Conservation (phyloP, 2,797 vertebrate species). For the Anas georgica region DNA sequence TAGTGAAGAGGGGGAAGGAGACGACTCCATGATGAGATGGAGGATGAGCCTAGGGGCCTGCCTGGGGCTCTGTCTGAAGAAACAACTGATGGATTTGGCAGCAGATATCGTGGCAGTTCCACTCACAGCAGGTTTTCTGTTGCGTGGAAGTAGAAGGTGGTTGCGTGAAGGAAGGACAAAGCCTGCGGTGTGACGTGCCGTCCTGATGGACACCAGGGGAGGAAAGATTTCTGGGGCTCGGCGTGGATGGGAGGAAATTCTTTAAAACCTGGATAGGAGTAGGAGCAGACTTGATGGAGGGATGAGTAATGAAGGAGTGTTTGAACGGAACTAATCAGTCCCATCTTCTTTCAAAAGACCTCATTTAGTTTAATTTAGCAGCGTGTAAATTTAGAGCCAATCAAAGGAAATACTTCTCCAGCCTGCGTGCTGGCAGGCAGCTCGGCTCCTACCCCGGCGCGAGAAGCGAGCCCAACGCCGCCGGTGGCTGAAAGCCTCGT, state of each 20-base stretch:
- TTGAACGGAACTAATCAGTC: conserved; percentile 73
- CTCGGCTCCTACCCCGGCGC: neutral
- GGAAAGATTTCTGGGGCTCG: conserved; percentile 6
- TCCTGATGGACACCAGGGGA: conserved; percentile 3
- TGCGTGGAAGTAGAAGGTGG: neutral
- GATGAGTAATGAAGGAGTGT: conserved; percentile 66
- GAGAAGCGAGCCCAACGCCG: neutral
- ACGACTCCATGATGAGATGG: neutral
- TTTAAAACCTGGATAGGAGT: conserved; percentile 59
- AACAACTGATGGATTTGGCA: neutral
- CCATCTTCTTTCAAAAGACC: conserved; percentile 68
- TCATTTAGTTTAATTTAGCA: conserved; percentile 71
- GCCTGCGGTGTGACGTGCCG: neutral
- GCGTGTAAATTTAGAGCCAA: conserved; percentile 66
- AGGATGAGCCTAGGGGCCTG: neutral
- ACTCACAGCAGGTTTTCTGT: neutral
- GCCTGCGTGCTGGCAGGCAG: conserved; percentile 50
- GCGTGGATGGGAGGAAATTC: conserved; percentile 11
- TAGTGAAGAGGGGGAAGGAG: neutral
- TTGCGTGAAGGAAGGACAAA: neutral
- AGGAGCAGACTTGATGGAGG: conserved; percentile 63
- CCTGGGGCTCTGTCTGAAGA: neutral
- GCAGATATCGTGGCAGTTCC: neutral
- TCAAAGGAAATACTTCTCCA: conserved; percentile 53
- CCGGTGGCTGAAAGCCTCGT: neutral